These are phyloP conservation scores for Sander lucioperca DNA, from an alignment of 2,113 vertebrate species.

Conservation along the genomic window DNA sequence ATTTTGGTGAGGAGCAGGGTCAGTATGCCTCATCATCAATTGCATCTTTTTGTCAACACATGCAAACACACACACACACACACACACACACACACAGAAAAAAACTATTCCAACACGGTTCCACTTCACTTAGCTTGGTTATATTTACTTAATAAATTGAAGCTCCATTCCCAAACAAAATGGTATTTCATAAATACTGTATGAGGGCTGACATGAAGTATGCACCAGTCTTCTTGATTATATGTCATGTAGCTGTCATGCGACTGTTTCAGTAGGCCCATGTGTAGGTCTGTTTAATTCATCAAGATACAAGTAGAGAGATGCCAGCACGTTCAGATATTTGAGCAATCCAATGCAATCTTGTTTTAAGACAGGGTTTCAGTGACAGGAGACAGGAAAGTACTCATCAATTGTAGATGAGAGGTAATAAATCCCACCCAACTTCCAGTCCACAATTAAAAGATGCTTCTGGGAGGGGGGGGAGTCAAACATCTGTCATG, in stretches of 20 bases:
- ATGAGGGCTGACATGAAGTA: constrained; percentile 4
- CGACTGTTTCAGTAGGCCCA: not conserved
- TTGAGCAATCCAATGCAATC: not conserved
- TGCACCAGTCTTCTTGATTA: constrained; percentile 27
- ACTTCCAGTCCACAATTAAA: constrained; percentile 10
- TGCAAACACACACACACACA: not conserved
- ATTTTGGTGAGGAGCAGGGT: constrained; percentile 12
- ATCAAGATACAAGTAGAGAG: constrained; percentile 9
- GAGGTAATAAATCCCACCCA: not conserved
- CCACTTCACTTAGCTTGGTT: constrained; percentile 21
- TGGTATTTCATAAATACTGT: constrained; percentile 32
- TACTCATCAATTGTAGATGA: not conserved
- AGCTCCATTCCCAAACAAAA: constrained; percentile 17
- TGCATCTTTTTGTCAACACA: constrained; percentile 19
- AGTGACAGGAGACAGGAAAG: not conserved
- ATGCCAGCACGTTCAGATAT: not conserved
- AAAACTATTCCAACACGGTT: constrained; percentile 19
- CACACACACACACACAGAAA: not conserved
- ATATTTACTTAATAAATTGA: constrained; percentile 46
- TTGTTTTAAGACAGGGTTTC: not conserved
- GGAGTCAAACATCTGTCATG: not conserved
- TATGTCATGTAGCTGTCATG: constrained; percentile 38
- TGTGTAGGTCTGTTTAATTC: constrained; percentile 29
- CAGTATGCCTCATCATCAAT: constrained; percentile 8
- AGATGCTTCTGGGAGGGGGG: not conserved